Conservation (phyloP, 2,797 vertebrate species). For the Malacoraja senta region DNA sequence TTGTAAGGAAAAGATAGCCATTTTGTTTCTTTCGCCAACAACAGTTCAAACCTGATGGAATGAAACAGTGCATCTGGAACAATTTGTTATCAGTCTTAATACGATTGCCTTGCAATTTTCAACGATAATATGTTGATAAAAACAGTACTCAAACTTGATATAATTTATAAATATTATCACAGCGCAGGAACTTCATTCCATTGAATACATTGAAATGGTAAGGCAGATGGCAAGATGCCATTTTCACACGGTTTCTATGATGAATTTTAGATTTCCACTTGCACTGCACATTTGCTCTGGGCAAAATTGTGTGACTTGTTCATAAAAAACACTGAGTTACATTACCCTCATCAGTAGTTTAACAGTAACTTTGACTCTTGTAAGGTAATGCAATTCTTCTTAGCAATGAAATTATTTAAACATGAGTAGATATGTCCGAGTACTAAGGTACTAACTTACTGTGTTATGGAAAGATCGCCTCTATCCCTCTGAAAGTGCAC, state of each 20-base stretch:
- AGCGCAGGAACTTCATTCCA: neutral
- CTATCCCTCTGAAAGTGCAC: neutral
- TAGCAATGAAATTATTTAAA: neutral
- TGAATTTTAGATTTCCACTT: neutral
- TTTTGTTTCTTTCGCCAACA: neutral
- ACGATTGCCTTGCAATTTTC: neutral
- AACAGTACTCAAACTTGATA: neutral
- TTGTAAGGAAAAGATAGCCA: neutral
- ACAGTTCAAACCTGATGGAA: neutral
- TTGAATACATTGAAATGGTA: neutral
- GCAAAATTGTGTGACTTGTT: neutral
- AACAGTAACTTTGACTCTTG: neutral
- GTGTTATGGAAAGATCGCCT: no score
- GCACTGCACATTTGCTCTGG: no score
- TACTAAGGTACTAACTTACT: neutral
- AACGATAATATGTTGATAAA: neutral
- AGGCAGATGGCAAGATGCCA: neutral
- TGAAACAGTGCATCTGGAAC: neutral
- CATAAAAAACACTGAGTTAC: neutral
- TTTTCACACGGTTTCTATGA: neutral
- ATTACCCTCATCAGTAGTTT: neutral
- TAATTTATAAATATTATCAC: neutral
- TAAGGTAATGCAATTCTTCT: neutral
- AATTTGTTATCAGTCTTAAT: neutral
- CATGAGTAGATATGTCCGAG: neutral